phyloP scores from a whole-genome alignment of 2,797 vertebrate genomes.

The Platyrinchus mystaceus region DNA sequence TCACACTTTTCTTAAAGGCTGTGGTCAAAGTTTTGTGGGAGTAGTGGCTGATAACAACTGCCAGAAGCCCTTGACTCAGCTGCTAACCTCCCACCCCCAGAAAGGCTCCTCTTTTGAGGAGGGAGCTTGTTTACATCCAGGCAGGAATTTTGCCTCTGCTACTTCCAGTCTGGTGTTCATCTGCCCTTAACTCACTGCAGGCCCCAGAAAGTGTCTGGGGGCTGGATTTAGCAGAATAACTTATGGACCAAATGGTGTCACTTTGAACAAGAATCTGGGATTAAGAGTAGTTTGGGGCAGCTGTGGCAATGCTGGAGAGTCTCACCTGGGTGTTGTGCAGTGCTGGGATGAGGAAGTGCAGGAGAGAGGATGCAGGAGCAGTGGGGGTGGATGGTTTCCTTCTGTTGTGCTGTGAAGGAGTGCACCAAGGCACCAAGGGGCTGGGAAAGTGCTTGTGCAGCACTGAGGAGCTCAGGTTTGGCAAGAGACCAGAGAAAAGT shows the following conservation, averaged over 20 bases:
- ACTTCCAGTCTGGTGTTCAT: neutral
- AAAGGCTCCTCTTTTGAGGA: neutral
- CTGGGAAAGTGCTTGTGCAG: neutral
- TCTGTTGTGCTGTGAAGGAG: neutral
- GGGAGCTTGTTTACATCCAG: neutral
- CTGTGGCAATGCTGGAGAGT: neutral
- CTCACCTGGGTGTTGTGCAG: neutral
- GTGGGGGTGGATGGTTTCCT: neutral
- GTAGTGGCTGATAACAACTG: neutral
- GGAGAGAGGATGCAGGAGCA: neutral
- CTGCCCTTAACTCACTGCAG: neutral
- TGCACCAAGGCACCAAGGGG: neutral
- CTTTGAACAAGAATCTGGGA: neutral
- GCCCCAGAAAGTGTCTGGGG: neutral
- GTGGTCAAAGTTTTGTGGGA: neutral
- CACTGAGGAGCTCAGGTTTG: neutral
- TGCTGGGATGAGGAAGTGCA: neutral
- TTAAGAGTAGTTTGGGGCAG: neutral
- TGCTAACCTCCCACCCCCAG: neutral
- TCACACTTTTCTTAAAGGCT: neutral
- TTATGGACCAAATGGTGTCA: neutral
- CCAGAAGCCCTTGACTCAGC: constrained; percentile 20
- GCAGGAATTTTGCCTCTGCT: neutral
- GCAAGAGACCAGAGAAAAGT: neutral
- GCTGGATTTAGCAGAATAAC: neutral